Conservation (phyloP, 2,113 vertebrate species). For the Brachypteracias leptosomus region DNA sequence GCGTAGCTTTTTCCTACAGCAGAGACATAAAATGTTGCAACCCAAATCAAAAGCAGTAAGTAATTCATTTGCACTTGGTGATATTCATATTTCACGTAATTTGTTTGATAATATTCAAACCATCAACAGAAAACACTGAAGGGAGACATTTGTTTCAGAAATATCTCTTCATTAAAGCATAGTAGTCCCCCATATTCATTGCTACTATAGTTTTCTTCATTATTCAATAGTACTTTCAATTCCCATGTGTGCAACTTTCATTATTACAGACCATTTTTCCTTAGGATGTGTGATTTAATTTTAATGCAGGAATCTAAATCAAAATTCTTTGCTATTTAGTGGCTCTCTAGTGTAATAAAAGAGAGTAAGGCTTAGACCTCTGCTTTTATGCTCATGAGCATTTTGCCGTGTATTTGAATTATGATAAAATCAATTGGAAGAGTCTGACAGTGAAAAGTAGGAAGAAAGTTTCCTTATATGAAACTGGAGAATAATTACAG, state of each 20-base stretch:
- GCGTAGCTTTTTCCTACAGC: neutral
- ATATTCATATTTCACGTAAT: constrained; percentile 44
- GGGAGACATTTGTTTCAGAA: constrained; percentile 61
- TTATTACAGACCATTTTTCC: constrained; percentile 75
- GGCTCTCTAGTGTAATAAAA: constrained; percentile 69
- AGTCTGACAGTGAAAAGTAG: neutral
- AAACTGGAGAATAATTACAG: constrained; percentile 11
- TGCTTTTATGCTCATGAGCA: constrained; percentile 50
- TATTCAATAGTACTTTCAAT: constrained; percentile 66
- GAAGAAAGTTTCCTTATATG: neutral
- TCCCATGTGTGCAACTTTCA: constrained; percentile 68
- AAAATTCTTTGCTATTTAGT: constrained; percentile 72
- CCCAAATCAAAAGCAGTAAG: constrained; percentile 16
- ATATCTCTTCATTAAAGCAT: constrained; percentile 64
- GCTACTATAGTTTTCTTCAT: constrained; percentile 60
- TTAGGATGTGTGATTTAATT: constrained; percentile 77
- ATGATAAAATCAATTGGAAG: constrained; percentile 65
- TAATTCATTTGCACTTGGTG: constrained; percentile 24
- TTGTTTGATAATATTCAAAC: constrained; percentile 61
- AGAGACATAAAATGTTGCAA: neutral
- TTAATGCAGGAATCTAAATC: constrained; percentile 76
- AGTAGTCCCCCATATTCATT: constrained; percentile 16
- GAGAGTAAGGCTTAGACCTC: constrained; percentile 44
- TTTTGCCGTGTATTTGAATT: constrained; percentile 64
- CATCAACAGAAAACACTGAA: constrained; percentile 33